phyloP scores from a whole-genome alignment of 2,797 vertebrate genomes.

The Tokudaia muenninki region DNA sequence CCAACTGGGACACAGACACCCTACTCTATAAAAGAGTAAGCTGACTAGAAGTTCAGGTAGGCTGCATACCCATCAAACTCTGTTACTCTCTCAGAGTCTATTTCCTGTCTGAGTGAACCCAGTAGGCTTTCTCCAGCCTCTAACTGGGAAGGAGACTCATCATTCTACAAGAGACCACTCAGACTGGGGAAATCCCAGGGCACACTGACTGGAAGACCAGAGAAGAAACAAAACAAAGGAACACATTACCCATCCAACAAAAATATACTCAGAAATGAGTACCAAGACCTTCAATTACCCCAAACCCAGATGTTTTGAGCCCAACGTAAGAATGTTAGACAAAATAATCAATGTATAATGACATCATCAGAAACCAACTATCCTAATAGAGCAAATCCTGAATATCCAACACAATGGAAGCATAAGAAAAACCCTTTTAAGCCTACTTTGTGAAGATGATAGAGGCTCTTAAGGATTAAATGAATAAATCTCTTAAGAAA shows the following conservation, averaged over 20 bases:
- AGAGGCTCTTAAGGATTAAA: not conserved
- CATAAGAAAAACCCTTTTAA: not conserved
- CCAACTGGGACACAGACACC: not conserved
- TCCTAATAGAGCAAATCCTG: not conserved
- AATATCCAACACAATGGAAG: not conserved
- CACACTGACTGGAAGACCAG: not conserved
- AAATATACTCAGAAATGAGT: not conserved
- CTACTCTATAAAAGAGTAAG: not conserved
- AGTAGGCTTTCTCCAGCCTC: not conserved
- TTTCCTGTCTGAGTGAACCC: too few species aligned
- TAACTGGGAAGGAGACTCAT: not conserved
- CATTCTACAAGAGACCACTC: not conserved
- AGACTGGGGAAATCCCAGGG: not conserved
- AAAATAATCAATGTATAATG: not conserved
- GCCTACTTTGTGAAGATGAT: not conserved
- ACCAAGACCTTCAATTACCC: not conserved
- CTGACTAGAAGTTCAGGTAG: not conserved
- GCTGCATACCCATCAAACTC: not conserved
- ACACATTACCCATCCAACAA: not conserved
- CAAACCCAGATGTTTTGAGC: not conserved
- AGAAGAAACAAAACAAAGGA: not conserved
- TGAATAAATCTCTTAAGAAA: not conserved
- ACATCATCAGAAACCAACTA: not conserved
- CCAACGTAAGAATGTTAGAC: not conserved
- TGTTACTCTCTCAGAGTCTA: not conserved